Evolutionary conservation across 2,113 vertebrate species (phyloP).

Genomic region (Cebidichthys violaceus): DNA sequence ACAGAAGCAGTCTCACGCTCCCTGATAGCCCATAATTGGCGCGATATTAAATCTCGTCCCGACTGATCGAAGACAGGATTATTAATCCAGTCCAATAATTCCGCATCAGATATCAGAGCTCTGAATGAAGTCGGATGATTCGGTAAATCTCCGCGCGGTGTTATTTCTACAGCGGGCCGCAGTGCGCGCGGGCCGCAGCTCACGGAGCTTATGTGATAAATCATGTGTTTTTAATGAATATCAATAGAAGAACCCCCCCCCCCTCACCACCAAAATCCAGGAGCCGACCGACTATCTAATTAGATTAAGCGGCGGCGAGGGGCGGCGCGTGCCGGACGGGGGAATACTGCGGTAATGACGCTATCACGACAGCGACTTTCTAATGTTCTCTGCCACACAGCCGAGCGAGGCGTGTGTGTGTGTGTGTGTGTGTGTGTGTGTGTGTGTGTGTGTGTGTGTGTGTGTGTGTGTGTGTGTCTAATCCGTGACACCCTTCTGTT

Average conservation of each 20-base stretch:
- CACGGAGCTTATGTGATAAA: conserved; percentile 92
- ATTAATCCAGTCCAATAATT: conserved; percentile 46
- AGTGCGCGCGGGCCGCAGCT: conserved; percentile 84
- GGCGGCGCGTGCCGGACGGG: conserved; percentile 91
- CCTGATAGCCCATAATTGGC: neutral
- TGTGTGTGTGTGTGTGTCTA: neutral
- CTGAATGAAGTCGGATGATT: conserved; percentile 20
- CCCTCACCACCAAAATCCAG: conserved; percentile 79
- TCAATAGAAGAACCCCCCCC: conserved; percentile 86
- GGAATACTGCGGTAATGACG: conserved; percentile 94
- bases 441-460: neutral
- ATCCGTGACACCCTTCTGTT: too few species aligned
- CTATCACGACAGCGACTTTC: conserved; percentile 85
- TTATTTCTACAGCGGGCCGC: conserved; percentile 59
- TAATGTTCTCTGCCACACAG: conserved; percentile 94
- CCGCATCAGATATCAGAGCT: conserved; percentile 43
- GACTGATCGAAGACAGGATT: conserved; percentile 30
- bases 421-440: neutral
- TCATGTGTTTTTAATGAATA: conserved; percentile 97
- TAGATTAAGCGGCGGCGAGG: conserved; percentile 96
- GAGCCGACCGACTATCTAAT: conserved; percentile 91
- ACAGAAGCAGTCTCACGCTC: neutral
- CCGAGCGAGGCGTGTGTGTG: conserved; percentile 65
- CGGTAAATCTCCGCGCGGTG: conserved; percentile 10
- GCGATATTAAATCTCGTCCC: conserved; percentile 8